Evolutionary conservation across 2,888 invertebrate genomes (phyloP).

Genomic region (Aphodius granarius): DNA sequence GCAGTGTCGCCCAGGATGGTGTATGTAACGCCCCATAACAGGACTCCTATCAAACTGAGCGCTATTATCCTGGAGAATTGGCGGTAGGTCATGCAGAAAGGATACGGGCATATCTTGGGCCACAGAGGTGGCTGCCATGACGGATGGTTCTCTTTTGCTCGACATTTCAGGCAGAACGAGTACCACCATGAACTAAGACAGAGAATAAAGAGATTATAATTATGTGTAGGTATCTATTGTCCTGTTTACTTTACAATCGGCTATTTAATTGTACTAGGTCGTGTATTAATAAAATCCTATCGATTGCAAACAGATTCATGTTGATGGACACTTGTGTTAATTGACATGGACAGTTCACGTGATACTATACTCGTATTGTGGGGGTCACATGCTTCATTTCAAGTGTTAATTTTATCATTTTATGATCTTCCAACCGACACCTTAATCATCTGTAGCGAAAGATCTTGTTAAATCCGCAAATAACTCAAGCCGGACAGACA

Average conservation of each 20-base stretch:
- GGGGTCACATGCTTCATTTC: not conserved
- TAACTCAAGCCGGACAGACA: not conserved
- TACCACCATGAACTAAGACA: constrained; percentile 79
- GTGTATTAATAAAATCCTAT: not conserved
- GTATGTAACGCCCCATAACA: constrained; percentile 78
- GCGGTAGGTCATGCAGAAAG: constrained; percentile 82
- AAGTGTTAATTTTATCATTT: not conserved
- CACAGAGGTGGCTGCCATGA: constrained; percentile 84
- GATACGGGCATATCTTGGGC: constrained; percentile 81
- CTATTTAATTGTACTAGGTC: not conserved
- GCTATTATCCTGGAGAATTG: constrained; percentile 78
- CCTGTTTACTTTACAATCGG: not conserved
- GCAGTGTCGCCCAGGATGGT: constrained; percentile 76
- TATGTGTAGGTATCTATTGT: not conserved
- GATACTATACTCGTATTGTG: not conserved
- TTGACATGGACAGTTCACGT: not conserved
- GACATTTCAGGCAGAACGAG: constrained; percentile 78
- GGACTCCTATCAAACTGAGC: constrained; percentile 70
- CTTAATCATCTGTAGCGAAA: not conserved
- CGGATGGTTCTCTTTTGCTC: constrained; percentile 66
- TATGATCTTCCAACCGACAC: not conserved
- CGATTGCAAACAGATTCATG: not conserved
- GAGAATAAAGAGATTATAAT: constrained; percentile 9
- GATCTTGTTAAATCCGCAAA: not conserved
- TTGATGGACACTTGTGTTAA: not conserved